Conservation (phyloP, 2,888 invertebrate genomes). For the Brachypalpus laphriformis region DNA sequence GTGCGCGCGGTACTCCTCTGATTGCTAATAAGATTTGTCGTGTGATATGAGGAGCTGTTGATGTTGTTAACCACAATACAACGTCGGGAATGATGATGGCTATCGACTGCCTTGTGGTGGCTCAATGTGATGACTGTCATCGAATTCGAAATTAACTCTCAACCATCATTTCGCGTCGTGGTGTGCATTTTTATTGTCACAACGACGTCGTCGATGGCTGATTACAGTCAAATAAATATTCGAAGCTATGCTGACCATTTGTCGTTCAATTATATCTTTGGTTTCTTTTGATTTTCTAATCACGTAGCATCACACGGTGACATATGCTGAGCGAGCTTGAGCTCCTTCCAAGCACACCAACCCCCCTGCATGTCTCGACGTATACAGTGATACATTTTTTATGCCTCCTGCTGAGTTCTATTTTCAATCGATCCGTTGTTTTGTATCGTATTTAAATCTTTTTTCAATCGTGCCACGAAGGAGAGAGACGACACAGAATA, state of each 20-base stretch:
- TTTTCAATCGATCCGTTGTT: slow-evolving; percentile 68
- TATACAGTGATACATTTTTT: slow-evolving; percentile 49
- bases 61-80: slow-evolving; percentile 58
- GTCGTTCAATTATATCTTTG: slow-evolving; percentile 66
- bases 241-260: slow-evolving; percentile 67
- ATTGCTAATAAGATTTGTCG: slow-evolving; percentile 61
- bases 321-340: slow-evolving; percentile 45
- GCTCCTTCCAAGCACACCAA: neutral
- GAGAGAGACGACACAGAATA: too few species aligned
- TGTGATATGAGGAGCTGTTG: slow-evolving; percentile 68
- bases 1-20: slow-evolving; percentile 6
- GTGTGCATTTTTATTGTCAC: slow-evolving; percentile 9
- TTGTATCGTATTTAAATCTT: slow-evolving; percentile 49
- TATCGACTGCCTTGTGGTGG: slow-evolving; percentile 33
- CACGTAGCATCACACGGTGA: slow-evolving; percentile 42
- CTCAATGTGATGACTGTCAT: slow-evolving; percentile 54
- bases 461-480: slow-evolving; percentile 1
- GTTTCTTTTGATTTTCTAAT: slow-evolving; percentile 26
- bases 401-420: slow-evolving; percentile 70
- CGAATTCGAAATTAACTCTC: slow-evolving; percentile 72
- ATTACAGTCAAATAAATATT: slow-evolving; percentile 70
- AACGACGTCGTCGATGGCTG: slow-evolving; percentile 37
- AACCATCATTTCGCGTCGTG: too few species aligned
- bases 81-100: too few species aligned
- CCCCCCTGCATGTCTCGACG: slow-evolving; percentile 2